A percentile compares a stretch with the other conserved stretches of the same genome.
These are phyloP conservation scores for Acanthurus lineatus DNA, from an alignment of 2,797 vertebrate genomes.

Conservation along the genomic window DNA sequence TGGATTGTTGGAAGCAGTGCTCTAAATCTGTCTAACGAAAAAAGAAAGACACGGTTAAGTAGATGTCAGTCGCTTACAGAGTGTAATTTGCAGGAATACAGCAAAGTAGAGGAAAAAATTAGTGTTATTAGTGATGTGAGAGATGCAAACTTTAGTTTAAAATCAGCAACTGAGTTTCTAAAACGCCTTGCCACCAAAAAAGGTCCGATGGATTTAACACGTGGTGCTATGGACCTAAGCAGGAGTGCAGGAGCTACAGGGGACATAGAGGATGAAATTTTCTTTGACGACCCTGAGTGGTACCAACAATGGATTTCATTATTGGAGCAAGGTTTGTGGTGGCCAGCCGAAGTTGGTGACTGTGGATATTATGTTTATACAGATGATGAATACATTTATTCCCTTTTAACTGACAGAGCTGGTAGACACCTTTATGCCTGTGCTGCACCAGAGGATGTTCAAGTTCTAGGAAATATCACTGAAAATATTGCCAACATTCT, in stretches of 20 bases:
- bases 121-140: constrained; percentile 63
- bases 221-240: constrained; percentile 87
- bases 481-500: constrained; percentile 82
- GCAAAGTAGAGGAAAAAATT: constrained; percentile 70
- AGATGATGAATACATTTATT: constrained; percentile 93
- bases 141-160: constrained; percentile 76
- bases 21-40: constrained; percentile 89
- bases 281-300: constrained; percentile 87
- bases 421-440: constrained; percentile 93
- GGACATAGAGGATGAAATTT: constrained; percentile 79
- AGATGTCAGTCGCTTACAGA: constrained; percentile 82
- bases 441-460: constrained; percentile 85
- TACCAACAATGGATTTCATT: constrained; percentile 94
- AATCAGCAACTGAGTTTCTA: constrained; percentile 84
- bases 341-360: constrained; percentile 92
- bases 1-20: constrained; percentile 80
- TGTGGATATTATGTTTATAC: constrained; percentile 96
- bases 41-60: constrained; percentile 81
- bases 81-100: constrained; percentile 74
- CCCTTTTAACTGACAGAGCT: constrained; percentile 92
- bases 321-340: constrained; percentile 95
- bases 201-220: constrained; percentile 89
- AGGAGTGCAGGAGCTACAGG: constrained; percentile 79
- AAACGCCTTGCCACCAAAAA: constrained; percentile 86
- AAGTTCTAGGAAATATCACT: constrained; percentile 83